phyloP scores from a whole-genome alignment of 2,797 vertebrate species.

The Botia almorhae region DNA sequence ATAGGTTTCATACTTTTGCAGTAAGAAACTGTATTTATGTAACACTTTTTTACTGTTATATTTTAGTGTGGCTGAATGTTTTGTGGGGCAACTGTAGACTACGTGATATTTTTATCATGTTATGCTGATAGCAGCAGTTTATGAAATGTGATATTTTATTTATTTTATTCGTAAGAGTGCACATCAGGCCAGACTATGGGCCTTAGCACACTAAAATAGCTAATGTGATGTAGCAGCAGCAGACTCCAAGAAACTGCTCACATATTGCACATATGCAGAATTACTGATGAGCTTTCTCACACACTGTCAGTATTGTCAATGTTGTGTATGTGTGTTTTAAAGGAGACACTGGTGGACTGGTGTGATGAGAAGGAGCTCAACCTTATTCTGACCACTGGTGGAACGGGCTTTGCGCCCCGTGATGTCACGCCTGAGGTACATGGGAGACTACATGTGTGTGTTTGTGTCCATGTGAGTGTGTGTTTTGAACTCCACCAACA shows the following conservation, averaged over 20 bases:
- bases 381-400: constrained; percentile 97
- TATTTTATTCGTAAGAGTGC: constrained; percentile 27
- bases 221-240: not conserved
- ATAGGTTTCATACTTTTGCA: not conserved
- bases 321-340: constrained; percentile 18
- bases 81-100: not conserved
- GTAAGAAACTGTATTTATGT: not conserved
- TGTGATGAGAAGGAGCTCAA: constrained; percentile 98
- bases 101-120: not conserved
- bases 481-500: constrained; percentile 27
- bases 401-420: constrained; percentile 96
- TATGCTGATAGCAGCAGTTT: constrained; percentile 33
- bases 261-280: not conserved
- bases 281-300: constrained; percentile 1
- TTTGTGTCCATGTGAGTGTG: constrained; percentile 62
- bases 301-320: not conserved
- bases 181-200: not conserved
- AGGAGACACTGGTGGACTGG: constrained; percentile 98
- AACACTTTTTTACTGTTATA: no score
- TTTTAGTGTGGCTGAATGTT: not conserved
- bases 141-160: constrained; percentile 20
- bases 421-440: constrained; percentile 92
- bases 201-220: not conserved
- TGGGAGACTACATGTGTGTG: constrained; percentile 47
- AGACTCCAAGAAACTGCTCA: not conserved